phyloP scores from a whole-genome alignment of 2,888 invertebrate species.

The Dyspetes luteomarginatus region DNA sequence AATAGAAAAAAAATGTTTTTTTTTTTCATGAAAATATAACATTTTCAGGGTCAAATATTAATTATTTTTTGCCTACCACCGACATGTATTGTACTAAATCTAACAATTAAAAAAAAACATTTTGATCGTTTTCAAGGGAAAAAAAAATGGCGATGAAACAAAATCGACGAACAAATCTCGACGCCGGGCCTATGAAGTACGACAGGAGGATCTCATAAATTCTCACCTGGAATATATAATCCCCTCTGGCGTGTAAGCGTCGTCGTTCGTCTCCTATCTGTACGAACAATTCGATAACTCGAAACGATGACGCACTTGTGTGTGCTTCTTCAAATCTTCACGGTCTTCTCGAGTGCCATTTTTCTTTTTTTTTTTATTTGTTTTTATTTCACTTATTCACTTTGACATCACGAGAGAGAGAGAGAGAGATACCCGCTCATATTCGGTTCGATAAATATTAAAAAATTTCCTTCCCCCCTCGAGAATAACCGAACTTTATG shows the following conservation, averaged over 20 bases:
- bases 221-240: constrained; percentile 54
- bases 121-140: not conserved
- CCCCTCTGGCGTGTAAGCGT: constrained; percentile 64
- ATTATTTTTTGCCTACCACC: too few species aligned
- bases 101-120: not conserved
- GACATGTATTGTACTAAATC: too few species aligned
- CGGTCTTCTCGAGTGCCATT: constrained; percentile 5
- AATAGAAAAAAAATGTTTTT: too few species aligned
- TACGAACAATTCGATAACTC: not conserved
- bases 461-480: not conserved
- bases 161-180: not conserved
- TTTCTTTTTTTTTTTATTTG: constrained; percentile 7
- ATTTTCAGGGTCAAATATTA: too few species aligned
- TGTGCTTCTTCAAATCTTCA: constrained; percentile 12
- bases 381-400: not conserved
- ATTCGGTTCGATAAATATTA: not conserved
- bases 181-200: too few species aligned
- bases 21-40: too few species aligned
- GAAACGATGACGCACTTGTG: constrained; percentile 14
- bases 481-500: not conserved
- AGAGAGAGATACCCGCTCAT: not conserved
- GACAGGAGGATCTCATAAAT: too few species aligned
- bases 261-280: constrained; percentile 79
- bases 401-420: not conserved
- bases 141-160: not conserved